Evolutionary conservation across 2,797 vertebrate species (phyloP).

Genomic region (Paedocypris micromegethes): DNA sequence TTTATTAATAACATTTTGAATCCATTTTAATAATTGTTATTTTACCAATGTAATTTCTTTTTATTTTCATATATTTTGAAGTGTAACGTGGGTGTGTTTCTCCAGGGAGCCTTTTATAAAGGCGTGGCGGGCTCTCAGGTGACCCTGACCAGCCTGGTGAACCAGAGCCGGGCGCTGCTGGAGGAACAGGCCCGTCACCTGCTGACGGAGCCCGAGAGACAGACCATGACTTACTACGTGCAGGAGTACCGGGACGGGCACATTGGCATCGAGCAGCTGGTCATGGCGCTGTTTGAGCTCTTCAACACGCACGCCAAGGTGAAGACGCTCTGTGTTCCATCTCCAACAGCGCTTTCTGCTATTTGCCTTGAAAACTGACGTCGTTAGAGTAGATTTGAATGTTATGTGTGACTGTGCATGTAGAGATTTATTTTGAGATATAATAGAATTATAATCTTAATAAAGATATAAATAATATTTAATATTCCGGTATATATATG

Average conservation of each 20-base stretch:
- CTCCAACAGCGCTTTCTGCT: too few relatives aligned
- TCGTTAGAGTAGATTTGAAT: too few relatives aligned
- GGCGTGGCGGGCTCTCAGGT: slow-evolving; percentile 92
- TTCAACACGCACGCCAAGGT: slow-evolving; percentile 96
- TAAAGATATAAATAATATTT: too few relatives aligned
- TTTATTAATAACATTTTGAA: too few relatives aligned
- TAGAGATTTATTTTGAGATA: too few relatives aligned
- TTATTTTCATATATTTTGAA: neutral
- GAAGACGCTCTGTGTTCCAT: slow-evolving; percentile 8
- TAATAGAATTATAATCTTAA: too few relatives aligned
- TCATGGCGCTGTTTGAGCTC: slow-evolving; percentile 90
- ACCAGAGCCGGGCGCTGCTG: slow-evolving; percentile 85
- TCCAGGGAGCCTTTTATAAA: slow-evolving; percentile 84
- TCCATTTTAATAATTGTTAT: too few relatives aligned
- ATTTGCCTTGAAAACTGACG: neutral
- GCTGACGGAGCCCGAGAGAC: slow-evolving; percentile 79
- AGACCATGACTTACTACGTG: slow-evolving; percentile 92
- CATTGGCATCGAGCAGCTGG: slow-evolving; percentile 81
- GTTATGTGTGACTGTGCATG: too few relatives aligned
- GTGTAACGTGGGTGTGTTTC: neutral
- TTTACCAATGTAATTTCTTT: neutral
- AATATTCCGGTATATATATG: neutral
- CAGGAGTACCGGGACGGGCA: slow-evolving; percentile 86
- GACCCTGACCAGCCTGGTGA: slow-evolving; percentile 88
- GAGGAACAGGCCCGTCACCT: slow-evolving; percentile 89